These are phyloP conservation scores for Chymomyza fuscimana DNA, from an alignment of 2,888 invertebrate species.

Conservation along the genomic window DNA sequence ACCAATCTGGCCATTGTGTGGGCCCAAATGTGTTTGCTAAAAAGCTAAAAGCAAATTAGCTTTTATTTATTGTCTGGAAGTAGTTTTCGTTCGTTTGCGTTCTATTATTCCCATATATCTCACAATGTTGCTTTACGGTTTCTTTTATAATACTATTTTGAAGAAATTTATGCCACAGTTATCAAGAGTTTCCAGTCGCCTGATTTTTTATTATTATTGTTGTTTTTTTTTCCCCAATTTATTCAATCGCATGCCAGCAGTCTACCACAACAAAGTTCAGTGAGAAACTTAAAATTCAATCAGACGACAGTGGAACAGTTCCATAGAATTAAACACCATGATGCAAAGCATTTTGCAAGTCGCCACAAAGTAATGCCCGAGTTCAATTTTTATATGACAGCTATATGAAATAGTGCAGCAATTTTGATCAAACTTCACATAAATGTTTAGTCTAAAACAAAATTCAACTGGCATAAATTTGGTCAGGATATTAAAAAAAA, in stretches of 20 bases:
- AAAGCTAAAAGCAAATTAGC: slow-evolving; percentile 57
- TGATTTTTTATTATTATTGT: not conserved
- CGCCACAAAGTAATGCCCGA: no score
- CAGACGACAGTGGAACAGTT: no score
- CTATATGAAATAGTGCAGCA: no score
- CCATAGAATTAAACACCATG: no score
- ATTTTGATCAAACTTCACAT: no score
- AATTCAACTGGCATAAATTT: no score
- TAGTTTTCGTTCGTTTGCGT: slow-evolving; percentile 28
- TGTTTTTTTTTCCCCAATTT: slow-evolving; percentile 10
- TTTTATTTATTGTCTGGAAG: slow-evolving; percentile 61
- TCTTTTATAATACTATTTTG: slow-evolving; percentile 12
- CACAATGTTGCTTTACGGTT: not conserved
- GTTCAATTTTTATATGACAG: no score
- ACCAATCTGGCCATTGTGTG: slow-evolving; percentile 9
- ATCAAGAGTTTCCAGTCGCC: not conserved
- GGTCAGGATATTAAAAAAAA: no score
- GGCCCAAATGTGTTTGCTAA: slow-evolving; percentile 38
- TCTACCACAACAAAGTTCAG: not conserved
- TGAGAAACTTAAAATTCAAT: not conserved
- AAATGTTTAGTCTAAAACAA: no score
- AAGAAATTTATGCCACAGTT: slow-evolving; percentile 3
- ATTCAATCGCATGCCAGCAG: not conserved
- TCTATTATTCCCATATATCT: not conserved
- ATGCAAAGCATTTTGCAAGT: no score